Base-by-base conservation (phyloP, 2,113 vertebrate species). In the Pristiophorus japonicus region DNA sequence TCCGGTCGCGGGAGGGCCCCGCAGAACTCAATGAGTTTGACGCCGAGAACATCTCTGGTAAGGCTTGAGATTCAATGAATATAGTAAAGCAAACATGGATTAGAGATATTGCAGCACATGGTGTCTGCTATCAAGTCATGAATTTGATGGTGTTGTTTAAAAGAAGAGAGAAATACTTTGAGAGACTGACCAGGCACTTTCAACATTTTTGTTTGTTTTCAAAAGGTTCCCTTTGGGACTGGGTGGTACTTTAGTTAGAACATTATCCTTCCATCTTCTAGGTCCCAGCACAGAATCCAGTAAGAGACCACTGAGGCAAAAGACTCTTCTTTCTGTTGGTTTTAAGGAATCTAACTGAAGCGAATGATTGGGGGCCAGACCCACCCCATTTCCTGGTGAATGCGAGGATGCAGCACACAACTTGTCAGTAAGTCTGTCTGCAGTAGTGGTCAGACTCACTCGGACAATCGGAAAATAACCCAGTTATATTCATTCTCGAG, bases 1-100 rank as follows among this genome's bases (percentile, higher is more conserved):
- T 96, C 0, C 95, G 96, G 0, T 95, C 96, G 78, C 96, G 47
- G 8, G 97, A 97, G 81, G 96, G 96, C 95, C 95, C 95, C 4
- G 93, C 96, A 0, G 97, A 97, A 95, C 96, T 94, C 38, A 94
- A 94, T 30, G 92, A 94, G 65, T 94, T 94, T 45, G 92, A 94
- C 1, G 22, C 92, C 1, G 92, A 94, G 92, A 94, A 70, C 42
- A 47, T 94, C 42, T 94, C 92, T 67, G 92, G 92, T 94, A 65
- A 94, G 92, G 92, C 62, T 45, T 63, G 34, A 65, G 2, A 38
- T n/a, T 42, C 92, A 11, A 3, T n/a, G 87, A 34, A 51, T 12
- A 55, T 59, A 30, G 24, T 38, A 42, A 81, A 81, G n/a, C 75
- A 42, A 81, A 81, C n/a, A 42, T 14, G 16, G 75, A 81, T 34